Percentiles rank a stretch among this genome's conserved stretches.
These are phyloP conservation scores for Scomberomorus guttatus DNA, from an alignment of 2,797 vertebrate genomes.

Conservation along the genomic window DNA sequence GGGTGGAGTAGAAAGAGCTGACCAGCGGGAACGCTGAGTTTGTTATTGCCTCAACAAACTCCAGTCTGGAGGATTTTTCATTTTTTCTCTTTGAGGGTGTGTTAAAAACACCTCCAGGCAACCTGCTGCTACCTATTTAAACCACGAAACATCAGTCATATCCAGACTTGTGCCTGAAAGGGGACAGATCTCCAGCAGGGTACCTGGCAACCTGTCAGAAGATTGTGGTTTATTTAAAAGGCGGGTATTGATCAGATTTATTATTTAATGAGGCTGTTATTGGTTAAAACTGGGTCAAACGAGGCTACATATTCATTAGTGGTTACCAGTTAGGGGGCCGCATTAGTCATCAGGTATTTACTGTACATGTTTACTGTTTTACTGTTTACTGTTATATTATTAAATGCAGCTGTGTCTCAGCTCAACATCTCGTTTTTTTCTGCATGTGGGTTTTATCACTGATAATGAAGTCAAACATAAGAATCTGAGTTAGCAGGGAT, in stretches of 20 bases:
- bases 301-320: not conserved
- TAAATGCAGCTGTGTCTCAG: not conserved
- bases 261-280: not conserved
- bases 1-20: constrained; percentile 43
- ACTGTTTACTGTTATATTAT: not conserved
- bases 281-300: not conserved
- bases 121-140: constrained; percentile 42
- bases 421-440: not conserved
- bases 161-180: not conserved
- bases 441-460: not conserved
- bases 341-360: constrained; percentile 10
- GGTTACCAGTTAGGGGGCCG: not conserved
- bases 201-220: constrained; percentile 23
- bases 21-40: constrained; percentile 31
- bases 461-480: not conserved
- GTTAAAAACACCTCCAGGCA: constrained; percentile 13
- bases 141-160: constrained; percentile 6
- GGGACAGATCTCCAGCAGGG: not conserved
- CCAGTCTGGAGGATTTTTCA: constrained; percentile 1
- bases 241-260: not conserved
- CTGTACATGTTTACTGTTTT: constrained; percentile 3
- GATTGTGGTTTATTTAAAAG: constrained; percentile 22
- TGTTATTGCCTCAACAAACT: constrained; percentile 40
- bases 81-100: not conserved
- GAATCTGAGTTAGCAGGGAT: too few relatives aligned